Evolutionary conservation across 2,113 vertebrate genomes (phyloP), one percentile per base, ranked within the genome.

Genomic region (Malurus alboscapulatus): DNA sequence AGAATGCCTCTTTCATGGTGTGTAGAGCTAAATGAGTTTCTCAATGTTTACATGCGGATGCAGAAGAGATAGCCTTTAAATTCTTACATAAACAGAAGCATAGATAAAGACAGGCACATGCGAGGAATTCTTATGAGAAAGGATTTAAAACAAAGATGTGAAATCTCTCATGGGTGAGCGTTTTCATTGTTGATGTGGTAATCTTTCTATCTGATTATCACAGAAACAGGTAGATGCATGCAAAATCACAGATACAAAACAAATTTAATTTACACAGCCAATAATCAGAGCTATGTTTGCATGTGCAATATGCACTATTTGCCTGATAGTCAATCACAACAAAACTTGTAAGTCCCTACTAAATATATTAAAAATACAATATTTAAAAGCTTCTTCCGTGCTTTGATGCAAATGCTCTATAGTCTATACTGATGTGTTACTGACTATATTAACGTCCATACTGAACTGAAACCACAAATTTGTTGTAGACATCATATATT

Each of bases 301-400:
- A 71, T 59, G 34, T 42, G 67, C 77, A 82, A 71, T 68, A 51
- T 77, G 32, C 21, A 50, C 92, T 81, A 72, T 92, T 88, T 87
- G 21, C 55, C 72, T 81, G 63, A 76, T 61, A 90, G 88, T 57
- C 63, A 53, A 29, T 55, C 74, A 73, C 36, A 82, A 57, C 15
- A 18, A 34, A 61, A 75, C 25, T 26, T 53, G 0, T 20, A 88
- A 32, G 30, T 67, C 24, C 45, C 44, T 78, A 54, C 48, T 79
- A 80, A 81, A 77, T 79, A 62, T 38, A 83, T 48, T 87, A 90
- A 91, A 91, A 91, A 91, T 57, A 38, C 22, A 84, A 40, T 69
- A 78, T 20, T 62, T 71, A 53, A 67, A 63, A 58, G 17, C n/a
- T 81, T 53, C 30, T 89, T 85, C 68, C 36, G 26, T 65, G 42